These are phyloP conservation scores for Spheniscus mendiculus DNA, from an alignment of 2,113 vertebrate species.

Conservation along the genomic window DNA sequence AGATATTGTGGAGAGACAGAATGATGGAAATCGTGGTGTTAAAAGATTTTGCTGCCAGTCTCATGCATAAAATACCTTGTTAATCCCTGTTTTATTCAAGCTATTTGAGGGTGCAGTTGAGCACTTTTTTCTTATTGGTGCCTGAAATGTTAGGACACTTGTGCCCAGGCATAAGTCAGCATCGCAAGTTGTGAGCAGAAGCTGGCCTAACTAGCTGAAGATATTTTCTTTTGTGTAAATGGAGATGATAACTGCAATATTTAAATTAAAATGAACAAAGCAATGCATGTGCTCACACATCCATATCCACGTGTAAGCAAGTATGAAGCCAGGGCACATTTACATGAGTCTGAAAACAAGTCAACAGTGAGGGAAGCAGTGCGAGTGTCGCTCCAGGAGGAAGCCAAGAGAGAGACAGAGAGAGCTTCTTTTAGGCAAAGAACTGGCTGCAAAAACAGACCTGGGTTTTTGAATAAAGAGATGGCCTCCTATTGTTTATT, in stretches of 20 bases:
- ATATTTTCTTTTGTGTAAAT: not conserved
- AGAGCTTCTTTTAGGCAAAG: not conserved
- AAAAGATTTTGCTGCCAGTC: not conserved
- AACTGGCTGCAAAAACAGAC: not conserved
- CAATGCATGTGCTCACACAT: not conserved
- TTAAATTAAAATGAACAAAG: not conserved
- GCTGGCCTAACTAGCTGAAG: not conserved
- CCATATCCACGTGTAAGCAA: not conserved
- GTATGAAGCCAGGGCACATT: not conserved
- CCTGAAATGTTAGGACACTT: not conserved
- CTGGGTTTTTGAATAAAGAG: not conserved
- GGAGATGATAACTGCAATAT: not conserved
- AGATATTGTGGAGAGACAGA: not conserved
- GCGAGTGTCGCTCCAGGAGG: not conserved
- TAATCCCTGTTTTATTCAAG: not conserved
- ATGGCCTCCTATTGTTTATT: not conserved
- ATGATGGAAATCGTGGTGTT: not conserved
- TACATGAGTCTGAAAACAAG: not conserved
- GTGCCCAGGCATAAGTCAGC: not conserved
- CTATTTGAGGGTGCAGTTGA: not conserved
- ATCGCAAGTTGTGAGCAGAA: not conserved
- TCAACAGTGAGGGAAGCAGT: not conserved
- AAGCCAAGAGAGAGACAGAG: not conserved
- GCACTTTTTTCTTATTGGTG: rapidly evolving
- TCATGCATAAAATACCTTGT: not conserved